Percentiles rank a stretch among this genome's conserved stretches.
Evolutionary conservation across 1,140 invertebrate genomes (phyloP).

Genomic region (Piezodorus guildinii): DNA sequence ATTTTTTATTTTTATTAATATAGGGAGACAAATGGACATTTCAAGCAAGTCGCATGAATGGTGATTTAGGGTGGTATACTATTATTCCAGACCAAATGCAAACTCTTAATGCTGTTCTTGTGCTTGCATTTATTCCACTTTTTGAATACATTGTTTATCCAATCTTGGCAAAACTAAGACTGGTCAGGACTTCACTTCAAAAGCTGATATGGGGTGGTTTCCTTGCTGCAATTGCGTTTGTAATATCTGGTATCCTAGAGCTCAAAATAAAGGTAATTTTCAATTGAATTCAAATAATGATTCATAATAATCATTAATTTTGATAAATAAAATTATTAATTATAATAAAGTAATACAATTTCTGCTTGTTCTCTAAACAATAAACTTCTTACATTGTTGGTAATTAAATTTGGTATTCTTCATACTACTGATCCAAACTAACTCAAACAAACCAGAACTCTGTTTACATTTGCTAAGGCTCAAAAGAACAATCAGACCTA

Average conservation of each 20-base stretch:
- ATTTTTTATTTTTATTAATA: conserved; percentile 26
- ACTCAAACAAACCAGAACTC: no score
- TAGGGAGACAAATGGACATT: conserved; percentile 89
- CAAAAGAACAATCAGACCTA: no score
- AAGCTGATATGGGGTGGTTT: conserved; percentile 71
- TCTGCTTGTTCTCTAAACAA: no score
- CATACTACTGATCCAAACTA: no score
- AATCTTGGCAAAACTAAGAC: conserved; percentile 36
- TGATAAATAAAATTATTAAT: no score
- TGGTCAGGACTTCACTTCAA: conserved; percentile 53
- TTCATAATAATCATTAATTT: no score
- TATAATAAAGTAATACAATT: no score
- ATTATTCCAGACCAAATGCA: conserved; percentile 86
- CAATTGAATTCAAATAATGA: background rate
- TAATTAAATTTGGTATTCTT: no score
- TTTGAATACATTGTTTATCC: conserved; percentile 68
- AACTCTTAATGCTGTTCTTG: conserved; percentile 74
- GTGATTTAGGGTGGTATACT: conserved; percentile 51
- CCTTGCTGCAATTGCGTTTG: conserved; percentile 69
- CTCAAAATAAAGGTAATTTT: conserved; percentile 54
- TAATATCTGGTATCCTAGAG: conserved; percentile 78
- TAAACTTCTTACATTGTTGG: no score
- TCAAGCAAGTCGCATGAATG: conserved; percentile 83
- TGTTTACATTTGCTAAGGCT: no score
- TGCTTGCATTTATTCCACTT: conserved; percentile 75